Evolutionary conservation across 2,797 vertebrate species (phyloP).

Genomic region (Pantherophis vulpinus): DNA sequence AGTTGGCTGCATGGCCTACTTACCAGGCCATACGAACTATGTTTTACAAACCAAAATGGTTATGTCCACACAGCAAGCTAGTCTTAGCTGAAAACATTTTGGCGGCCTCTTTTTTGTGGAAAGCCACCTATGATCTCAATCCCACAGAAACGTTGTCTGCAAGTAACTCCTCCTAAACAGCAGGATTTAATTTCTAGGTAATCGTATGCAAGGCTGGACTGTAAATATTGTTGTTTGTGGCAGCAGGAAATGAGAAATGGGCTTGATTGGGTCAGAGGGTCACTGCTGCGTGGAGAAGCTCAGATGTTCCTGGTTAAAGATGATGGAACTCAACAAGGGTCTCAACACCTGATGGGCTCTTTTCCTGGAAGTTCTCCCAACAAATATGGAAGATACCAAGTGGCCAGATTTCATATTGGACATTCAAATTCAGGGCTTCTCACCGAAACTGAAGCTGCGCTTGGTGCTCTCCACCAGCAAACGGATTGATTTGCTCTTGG

Average conservation of each 20-base stretch:
- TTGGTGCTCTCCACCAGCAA: conserved; percentile 64
- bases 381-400: neutral
- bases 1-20: neutral
- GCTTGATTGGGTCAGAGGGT: neutral
- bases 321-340: neutral
- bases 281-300: neutral
- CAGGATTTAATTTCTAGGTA: neutral
- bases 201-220: neutral
- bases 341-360: neutral
- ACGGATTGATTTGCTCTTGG: conserved; percentile 66
- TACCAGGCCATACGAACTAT: neutral
- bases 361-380: neutral
- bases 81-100: neutral
- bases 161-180: neutral
- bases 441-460: conserved; percentile 13
- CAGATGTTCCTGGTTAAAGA: neutral
- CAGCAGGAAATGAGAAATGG: neutral
- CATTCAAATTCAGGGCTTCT: neutral
- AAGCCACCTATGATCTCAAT: neutral
- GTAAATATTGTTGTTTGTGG: too few species aligned
- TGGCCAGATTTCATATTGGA: neutral
- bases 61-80: neutral
- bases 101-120: neutral
- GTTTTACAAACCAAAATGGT: neutral
- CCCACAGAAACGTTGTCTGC: neutral